Evolutionary conservation across 1,140 invertebrate genomes (phyloP).

Genomic region (Hycleus cichorii): DNA sequence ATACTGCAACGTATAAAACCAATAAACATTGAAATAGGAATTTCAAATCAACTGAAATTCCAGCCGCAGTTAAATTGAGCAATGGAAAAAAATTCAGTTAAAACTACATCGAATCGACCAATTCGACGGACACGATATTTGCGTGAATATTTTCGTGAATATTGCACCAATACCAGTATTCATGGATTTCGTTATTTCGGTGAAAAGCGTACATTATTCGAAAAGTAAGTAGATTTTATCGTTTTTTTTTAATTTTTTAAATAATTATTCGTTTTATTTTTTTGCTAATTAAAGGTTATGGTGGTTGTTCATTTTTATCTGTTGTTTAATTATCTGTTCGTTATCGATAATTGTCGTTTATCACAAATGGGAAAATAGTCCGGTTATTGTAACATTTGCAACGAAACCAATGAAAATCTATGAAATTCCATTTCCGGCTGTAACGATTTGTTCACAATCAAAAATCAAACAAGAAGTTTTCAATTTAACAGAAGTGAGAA

Average conservation of each 20-base stretch:
- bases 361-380: conserved; percentile 45
- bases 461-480: conserved; percentile 18
- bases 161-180: conserved; percentile 39
- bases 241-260: too few species aligned
- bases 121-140: too few species aligned
- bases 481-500: conserved; percentile 18
- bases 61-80: too few species aligned
- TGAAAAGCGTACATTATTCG: conserved; percentile 30
- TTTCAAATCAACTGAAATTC: too few species aligned
- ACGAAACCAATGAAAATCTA: conserved; percentile 45
- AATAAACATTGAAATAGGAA: too few species aligned
- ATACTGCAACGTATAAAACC: too few species aligned
- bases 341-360: conserved; percentile 36
- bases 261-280: too few species aligned
- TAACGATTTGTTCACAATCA: conserved; percentile 46
- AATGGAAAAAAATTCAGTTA: too few species aligned
- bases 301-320: conserved; percentile 17
- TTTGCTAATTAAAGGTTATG: conserved; percentile 10
- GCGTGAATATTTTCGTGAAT: conserved; percentile 30
- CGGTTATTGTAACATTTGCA: conserved; percentile 48
- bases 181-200: conserved; percentile 45
- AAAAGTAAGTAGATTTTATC: conserved; percentile 15
- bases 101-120: too few species aligned
- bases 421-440: conserved; percentile 46
- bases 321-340: conserved; percentile 3